Base-by-base conservation (phyloP, 1,140 invertebrate species). In the Cydia amplana region DNA sequence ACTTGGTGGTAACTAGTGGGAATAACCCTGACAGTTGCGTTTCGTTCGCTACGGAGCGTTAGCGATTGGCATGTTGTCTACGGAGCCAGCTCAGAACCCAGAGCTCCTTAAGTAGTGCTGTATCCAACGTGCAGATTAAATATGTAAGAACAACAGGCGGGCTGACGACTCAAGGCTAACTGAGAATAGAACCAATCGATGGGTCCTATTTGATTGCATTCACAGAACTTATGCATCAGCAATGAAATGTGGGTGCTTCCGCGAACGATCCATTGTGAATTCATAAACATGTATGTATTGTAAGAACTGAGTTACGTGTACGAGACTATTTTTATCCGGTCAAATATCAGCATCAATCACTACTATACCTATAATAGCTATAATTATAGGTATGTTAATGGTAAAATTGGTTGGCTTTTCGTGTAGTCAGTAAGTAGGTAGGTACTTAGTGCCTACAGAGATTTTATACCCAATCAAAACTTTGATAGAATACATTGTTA, bases 191-290 rank as follows among this genome's bases (percentile, higher is more conserved):
- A 77, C 5, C 77, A 78, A 81, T 81, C 83, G 79, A 86, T 83
- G 67, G 36, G 73, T 74, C 75, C 43, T 70, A 67, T 64, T 2
- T 65, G 73, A 78, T 67, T 82, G 78, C 78, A 82, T 83, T 85
- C 82, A 74, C 51, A 75, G 79, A 82, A 82, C 80, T 80, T 82
- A 82, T 82, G 77, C 78, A 85, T 87, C 77, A 75, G 75, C 82
- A 75, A 81, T 83, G 79, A 83, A 75, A 20, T 23, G 7, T 3
- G 20, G 55, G 9, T 10, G 20, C 18, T 60, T 10, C 55, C 6
- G 55, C 55, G 55, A 60, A 60, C 20, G 20, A 10, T 60, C n/a
- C n/a, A 60, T 60, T 6, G 55, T 60, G 9, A 23, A 60, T 23
- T 23, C 10, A 60, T 60, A 23, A 60, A 7, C 2, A 18, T 60